Conservation (phyloP, 2,113 vertebrate genomes). For the Malurus elegans region DNA sequence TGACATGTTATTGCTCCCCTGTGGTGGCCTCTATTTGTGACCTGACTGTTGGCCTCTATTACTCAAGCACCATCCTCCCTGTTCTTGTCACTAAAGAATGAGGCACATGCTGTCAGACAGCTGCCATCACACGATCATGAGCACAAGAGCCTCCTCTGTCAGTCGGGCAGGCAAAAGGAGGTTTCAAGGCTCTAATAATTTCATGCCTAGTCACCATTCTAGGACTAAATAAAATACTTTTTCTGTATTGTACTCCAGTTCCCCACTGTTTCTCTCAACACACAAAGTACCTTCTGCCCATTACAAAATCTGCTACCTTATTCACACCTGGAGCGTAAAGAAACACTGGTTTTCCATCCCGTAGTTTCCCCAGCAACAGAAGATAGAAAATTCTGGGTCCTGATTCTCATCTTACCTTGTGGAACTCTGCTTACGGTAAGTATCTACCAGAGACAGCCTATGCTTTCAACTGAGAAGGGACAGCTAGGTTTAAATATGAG, state of each 20-base stretch:
- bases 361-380: neutral
- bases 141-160: neutral
- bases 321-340: neutral
- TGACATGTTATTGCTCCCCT: neutral
- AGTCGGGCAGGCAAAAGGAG: neutral
- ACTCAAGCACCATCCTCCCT: neutral
- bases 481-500: neutral
- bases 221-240: neutral
- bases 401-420: neutral
- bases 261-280: neutral
- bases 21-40: neutral
- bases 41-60: neutral
- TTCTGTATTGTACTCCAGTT: neutral
- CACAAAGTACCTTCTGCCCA: neutral
- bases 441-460: neutral
- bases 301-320: neutral
- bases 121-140: neutral
- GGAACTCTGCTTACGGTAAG: neutral
- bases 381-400: neutral
- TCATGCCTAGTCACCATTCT: neutral
- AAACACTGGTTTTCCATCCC: neutral
- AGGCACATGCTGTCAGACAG: neutral
- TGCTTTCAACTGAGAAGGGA: neutral
- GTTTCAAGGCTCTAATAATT: neutral
- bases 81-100: neutral